A percentile compares a stretch with the other conserved stretches of the same genome.
These are phyloP conservation scores for Oreortyx pictus DNA, from an alignment of 2,797 vertebrate genomes.

Conservation along the genomic window DNA sequence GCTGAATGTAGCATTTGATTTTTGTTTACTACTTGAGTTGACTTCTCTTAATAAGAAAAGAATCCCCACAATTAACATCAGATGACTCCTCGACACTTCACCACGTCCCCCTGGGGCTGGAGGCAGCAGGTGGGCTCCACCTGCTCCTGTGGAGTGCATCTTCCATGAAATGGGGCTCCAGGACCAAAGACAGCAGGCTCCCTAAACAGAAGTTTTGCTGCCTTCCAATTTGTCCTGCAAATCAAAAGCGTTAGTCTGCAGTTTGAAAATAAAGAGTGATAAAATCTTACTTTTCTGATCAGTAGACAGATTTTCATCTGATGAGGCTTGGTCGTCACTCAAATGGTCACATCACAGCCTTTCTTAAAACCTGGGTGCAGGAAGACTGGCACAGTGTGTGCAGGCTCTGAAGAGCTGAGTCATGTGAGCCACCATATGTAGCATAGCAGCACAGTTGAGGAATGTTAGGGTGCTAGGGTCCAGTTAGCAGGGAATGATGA, in stretches of 20 bases:
- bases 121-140: conserved; percentile 54
- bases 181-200: background rate
- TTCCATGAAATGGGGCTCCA: background rate
- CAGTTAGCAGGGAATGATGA: background rate
- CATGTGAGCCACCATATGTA: background rate
- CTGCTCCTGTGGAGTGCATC: conserved; percentile 38
- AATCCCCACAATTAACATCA: conserved; percentile 33
- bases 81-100: conserved; percentile 7
- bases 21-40: conserved; percentile 36
- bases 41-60: conserved; percentile 36
- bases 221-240: background rate
- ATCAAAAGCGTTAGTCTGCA: background rate
- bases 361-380: background rate
- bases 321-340: background rate
- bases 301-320: background rate
- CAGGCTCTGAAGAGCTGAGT: background rate
- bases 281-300: background rate
- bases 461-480: background rate
- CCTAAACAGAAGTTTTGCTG: background rate
- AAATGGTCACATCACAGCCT: background rate
- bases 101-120: background rate
- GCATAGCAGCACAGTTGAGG: background rate
- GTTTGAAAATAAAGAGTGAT: background rate
- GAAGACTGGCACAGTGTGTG: background rate
- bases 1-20: background rate